Conservation (phyloP, 2,113 vertebrate species). For the Diadophis punctatus region DNA sequence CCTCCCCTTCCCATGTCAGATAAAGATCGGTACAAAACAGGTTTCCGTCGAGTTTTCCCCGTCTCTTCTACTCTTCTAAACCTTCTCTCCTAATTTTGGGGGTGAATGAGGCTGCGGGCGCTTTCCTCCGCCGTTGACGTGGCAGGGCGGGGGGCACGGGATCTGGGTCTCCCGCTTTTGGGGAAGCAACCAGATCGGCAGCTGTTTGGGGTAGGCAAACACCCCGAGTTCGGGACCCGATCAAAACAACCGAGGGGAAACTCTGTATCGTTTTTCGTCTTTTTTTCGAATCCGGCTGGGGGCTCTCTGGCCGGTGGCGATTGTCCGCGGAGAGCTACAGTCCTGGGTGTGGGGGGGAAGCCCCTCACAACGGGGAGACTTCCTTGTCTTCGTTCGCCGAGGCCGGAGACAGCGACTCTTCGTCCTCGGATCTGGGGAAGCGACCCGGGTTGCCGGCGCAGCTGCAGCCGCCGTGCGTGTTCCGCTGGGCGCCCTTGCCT, state of each 20-base stretch:
- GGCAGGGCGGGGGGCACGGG: neutral
- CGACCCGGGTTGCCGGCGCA: constrained; percentile 82
- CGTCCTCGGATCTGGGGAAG: constrained; percentile 90
- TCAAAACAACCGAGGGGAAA: neutral
- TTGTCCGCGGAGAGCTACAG: neutral
- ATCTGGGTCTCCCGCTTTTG: neutral
- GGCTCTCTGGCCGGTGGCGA: neutral
- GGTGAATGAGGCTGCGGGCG: neutral
- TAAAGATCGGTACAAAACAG: constrained; percentile 37
- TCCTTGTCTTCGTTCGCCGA: constrained; percentile 90
- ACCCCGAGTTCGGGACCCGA: neutral
- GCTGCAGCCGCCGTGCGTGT: constrained; percentile 85
- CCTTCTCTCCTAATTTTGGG: neutral
- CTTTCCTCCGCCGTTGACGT: neutral
- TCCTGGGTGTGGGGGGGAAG: fast-evolving
- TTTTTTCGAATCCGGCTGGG: neutral
- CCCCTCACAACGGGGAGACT: constrained; percentile 76
- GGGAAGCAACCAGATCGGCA: neutral
- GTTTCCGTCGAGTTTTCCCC: neutral
- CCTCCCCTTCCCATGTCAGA: neutral
- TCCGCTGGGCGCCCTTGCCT: constrained; percentile 87
- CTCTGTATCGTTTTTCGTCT: neutral
- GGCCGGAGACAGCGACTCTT: constrained; percentile 90
- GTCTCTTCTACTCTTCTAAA: neutral
- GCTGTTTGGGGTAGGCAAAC: neutral